Evolutionary conservation across 2,797 vertebrate species (phyloP).

Genomic region (Sylvia borin): DNA sequence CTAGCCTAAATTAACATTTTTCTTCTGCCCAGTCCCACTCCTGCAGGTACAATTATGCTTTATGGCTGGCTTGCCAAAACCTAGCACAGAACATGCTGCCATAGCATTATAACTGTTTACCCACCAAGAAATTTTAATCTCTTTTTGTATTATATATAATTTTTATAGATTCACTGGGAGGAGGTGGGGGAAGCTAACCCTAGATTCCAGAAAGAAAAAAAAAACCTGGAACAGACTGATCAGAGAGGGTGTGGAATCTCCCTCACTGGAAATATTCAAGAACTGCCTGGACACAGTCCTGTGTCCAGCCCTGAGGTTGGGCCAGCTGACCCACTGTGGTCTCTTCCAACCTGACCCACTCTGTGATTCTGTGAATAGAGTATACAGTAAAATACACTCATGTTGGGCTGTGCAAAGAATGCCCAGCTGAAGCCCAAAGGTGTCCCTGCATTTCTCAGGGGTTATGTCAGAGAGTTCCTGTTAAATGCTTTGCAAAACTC

Average conservation of each 20-base stretch:
- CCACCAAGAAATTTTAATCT: neutral
- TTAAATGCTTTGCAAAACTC: neutral
- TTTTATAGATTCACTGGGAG: neutral
- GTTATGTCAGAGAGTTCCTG: neutral
- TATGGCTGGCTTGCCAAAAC: neutral
- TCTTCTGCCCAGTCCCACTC: neutral
- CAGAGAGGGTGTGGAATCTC: neutral
- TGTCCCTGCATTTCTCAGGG: neutral
- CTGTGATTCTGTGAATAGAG: neutral
- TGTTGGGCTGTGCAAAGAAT: neutral
- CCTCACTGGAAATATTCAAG: neutral
- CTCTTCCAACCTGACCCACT: neutral
- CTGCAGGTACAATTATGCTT: neutral
- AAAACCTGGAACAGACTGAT: neutral
- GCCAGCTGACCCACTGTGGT: neutral
- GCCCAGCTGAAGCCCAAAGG: accelerated
- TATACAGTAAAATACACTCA: neutral
- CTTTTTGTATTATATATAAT: neutral
- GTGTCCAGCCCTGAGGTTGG: neutral
- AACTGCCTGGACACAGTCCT: neutral
- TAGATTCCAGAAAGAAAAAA: neutral
- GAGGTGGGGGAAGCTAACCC: neutral
- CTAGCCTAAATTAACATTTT: neutral
- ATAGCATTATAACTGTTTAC: neutral
- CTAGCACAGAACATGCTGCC: neutral